Evolutionary conservation across 2,113 vertebrate species (phyloP), one percentile per base, ranked within the genome.

Genomic region (Epinephelus fuscoguttatus): DNA sequence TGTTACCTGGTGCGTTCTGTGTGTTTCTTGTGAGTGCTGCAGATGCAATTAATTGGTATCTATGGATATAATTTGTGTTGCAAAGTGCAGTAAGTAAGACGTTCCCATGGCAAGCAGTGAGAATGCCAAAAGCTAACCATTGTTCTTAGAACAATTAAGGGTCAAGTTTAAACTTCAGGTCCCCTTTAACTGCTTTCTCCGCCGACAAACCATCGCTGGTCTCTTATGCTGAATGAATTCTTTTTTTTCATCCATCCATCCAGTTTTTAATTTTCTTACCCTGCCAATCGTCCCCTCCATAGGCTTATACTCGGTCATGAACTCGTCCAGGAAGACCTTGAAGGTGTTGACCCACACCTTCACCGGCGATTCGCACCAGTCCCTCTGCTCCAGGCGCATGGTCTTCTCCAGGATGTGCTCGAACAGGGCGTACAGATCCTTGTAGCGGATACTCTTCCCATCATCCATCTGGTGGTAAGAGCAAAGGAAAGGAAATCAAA

Each of bases 301-400:
- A 66, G 97, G 96, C 88, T 98, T 99, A 93, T 97, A 97, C 85
- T 99, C 97, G 0, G 96, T 96, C 97, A 99, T 97, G 72, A 99
- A 99, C 93, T 99, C 98, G 87, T 99, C 98, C 91, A 99, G 94
- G 93, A 99, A 99, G 70, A 99, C 97, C 94, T 99, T 99, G 86
- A 99, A 99, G 67, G 97, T 99, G 92, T 99, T 99, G 87, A 99
- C 97, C 98, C 98, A 98, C 64, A 99, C 98, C 92, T 97, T 97
- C 25, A 99, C 97, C 11, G 97, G 98, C 10, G 98, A 98, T 88
- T 99, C 97, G n/a, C 94, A 96, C 97, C 97, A 98, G 93, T 97
- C 96, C 53, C 97, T 95, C 88, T 98, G 98, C 78, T 98, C 97
- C 84, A 96, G 95, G 2, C 96, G 96, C 98, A 99, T 98, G 14